Percentiles rank a stretch among this genome's conserved stretches.
Conservation (phyloP, 2,888 invertebrate genomes). For the Megaustenia siamemsis region DNA sequence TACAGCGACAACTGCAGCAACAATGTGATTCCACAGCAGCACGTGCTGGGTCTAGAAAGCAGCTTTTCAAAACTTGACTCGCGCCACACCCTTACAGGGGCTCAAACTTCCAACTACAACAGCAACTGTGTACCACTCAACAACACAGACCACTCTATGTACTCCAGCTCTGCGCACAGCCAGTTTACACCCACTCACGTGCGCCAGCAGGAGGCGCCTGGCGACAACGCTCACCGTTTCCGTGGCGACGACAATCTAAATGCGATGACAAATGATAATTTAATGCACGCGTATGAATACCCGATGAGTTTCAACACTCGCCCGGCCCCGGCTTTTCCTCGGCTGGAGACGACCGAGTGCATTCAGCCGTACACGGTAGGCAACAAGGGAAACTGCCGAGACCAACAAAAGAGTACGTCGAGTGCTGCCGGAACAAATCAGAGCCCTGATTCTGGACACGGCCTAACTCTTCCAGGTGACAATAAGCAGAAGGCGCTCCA, state of each 20-base stretch:
- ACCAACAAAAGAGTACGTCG: slow-evolving; percentile 28
- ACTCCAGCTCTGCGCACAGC: background rate
- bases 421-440: background rate
- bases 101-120: slow-evolving; percentile 24
- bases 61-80: slow-evolving; percentile 41
- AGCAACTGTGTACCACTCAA: slow-evolving; percentile 1
- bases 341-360: background rate
- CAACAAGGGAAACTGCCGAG: slow-evolving; percentile 16
- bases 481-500: slow-evolving; percentile 26
- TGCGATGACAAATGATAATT: slow-evolving; percentile 40
- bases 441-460: slow-evolving; percentile 12
- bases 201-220: slow-evolving; percentile 26
- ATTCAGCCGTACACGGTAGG: background rate
- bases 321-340: slow-evolving; percentile 1
- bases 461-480: slow-evolving; percentile 21
- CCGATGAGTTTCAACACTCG: slow-evolving; percentile 31
- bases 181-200: slow-evolving; percentile 43
- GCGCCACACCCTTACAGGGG: slow-evolving; percentile 25
- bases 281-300: slow-evolving; percentile 30
- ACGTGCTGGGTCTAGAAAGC: slow-evolving; percentile 30
- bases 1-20: slow-evolving; percentile 14
- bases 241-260: slow-evolving; percentile 12
- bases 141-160: slow-evolving; percentile 17
- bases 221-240: slow-evolving; percentile 36
- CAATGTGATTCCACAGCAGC: slow-evolving; percentile 25